Evolutionary conservation across 2,888 invertebrate genomes (phyloP).

Genomic region (Thecophora atra): DNA sequence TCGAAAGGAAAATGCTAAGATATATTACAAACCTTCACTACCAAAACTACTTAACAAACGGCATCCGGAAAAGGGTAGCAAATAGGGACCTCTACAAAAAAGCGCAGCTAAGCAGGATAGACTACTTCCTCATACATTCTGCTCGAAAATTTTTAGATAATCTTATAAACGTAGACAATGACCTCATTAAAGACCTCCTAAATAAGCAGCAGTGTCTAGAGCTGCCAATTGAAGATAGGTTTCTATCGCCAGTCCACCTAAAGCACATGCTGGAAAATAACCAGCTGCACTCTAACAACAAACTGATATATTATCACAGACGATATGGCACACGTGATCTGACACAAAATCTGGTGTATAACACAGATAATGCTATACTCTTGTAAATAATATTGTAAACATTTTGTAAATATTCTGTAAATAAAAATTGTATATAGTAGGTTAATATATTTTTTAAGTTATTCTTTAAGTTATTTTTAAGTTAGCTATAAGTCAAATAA

Average conservation of each 20-base stretch:
- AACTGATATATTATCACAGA: constrained; percentile 10
- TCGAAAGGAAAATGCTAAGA: not conserved
- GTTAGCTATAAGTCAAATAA: too few relatives aligned
- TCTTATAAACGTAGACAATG: not conserved
- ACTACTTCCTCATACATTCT: not conserved
- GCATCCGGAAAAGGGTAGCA: not conserved
- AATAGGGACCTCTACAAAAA: not conserved
- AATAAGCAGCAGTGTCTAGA: not conserved
- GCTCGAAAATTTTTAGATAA: not conserved
- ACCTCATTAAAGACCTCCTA: not conserved
- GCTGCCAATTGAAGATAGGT: not conserved
- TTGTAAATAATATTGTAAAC: too few relatives aligned
- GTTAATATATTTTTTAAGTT: not conserved
- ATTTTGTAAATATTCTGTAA: not conserved
- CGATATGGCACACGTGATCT: not conserved
- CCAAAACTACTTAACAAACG: not conserved
- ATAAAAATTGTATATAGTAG: not conserved
- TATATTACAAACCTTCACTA: not conserved
- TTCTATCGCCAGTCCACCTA: not conserved
- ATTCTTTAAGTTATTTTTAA: too few relatives aligned
- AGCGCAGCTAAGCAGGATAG: not conserved
- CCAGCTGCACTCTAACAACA: not conserved
- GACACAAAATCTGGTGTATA: not conserved
- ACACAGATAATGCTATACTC: not conserved
- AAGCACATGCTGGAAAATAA: not conserved